Evolutionary conservation across 2,888 invertebrate species (phyloP), one percentile per base, ranked within the genome.

Genomic region (Cosmia trapezina): DNA sequence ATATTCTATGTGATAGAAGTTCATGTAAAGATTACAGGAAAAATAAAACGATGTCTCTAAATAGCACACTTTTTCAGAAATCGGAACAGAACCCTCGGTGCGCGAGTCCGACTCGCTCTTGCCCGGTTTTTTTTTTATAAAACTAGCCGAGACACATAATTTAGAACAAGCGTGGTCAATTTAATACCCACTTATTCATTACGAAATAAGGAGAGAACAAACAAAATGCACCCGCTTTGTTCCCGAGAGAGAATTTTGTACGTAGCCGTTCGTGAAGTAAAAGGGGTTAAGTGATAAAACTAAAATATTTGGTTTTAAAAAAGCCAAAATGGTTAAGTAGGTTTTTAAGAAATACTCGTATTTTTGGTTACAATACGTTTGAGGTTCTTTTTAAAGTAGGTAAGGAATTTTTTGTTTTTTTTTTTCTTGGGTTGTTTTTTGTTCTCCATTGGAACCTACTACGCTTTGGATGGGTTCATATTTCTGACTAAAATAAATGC

Each of bases 161-260:
- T 82, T 65, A 71, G 22, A 71, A 66, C 63, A 68, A 80, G 41
- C 70, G 66, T 73, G 80, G 80, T 86, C 81, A 80, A 83, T 87
- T 86, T 81, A 86, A 84, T 83, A 81, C 79, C 70, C 78, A 83
- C 79, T 85, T 85, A 84, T 88, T 87, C 77, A 85, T 84, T 84
- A 83, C 76, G 45, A 84, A 87, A 80, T 84, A 81, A 78, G 74
- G 69, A 73, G 77, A 78, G 70, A 78, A 78, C 77, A 85, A 86
- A 88, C 86, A 87, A 86, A 88, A 85, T 84, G 84, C 80, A 88
- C 69, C 70, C 81, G 78, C 81, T 88, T 88, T 87, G 83, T 87
- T 76, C 78, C 59, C 81, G 73, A 71, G 73, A 75, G 80, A 69
- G 78, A 82, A 86, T 88, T 88, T 85, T 82, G 82, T 83, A 57